Evolutionary conservation across 2,888 invertebrate species (phyloP).

Genomic region (Dicranocentrus wangi): DNA sequence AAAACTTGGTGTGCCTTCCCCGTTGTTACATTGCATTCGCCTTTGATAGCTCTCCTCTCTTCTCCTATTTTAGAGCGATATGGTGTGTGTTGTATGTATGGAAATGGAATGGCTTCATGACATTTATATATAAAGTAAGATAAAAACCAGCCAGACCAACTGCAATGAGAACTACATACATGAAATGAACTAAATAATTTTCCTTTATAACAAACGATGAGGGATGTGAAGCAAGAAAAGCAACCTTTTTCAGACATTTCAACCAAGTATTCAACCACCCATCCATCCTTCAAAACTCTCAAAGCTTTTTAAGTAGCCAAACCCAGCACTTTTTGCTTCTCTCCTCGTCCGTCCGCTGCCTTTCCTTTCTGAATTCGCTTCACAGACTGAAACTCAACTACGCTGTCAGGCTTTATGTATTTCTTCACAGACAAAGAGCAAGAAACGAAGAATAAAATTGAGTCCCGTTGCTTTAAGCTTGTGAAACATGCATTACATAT

Average conservation of each 20-base stretch:
- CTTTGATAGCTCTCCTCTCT: constrained; percentile 1
- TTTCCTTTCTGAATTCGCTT: constrained; percentile 42
- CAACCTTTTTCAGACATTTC: constrained; percentile 52
- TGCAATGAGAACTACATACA: constrained; percentile 30
- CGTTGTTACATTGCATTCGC: constrained; percentile 1
- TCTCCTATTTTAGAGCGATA: not conserved
- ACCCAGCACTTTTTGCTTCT: constrained; percentile 44
- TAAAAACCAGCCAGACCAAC: constrained; percentile 38
- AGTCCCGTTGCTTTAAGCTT: constrained; percentile 63
- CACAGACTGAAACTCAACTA: constrained; percentile 13
- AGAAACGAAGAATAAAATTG: constrained; percentile 26
- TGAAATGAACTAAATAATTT: constrained; percentile 58
- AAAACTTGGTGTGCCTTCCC: constrained; percentile 8
- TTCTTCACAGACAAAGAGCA: constrained; percentile 43
- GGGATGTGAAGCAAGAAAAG: constrained; percentile 36
- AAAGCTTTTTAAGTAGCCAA: constrained; percentile 47
- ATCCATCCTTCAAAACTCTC: constrained; percentile 63
- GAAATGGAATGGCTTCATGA: constrained; percentile 3
- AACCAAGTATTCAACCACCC: constrained; percentile 47
- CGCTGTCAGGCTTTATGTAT: constrained; percentile 24
- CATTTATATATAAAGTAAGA: constrained; percentile 14
- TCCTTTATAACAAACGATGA: constrained; percentile 39
- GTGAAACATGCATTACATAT: constrained; percentile 22
- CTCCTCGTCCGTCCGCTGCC: constrained; percentile 24
- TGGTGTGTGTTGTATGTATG: not conserved